Base-by-base conservation (phyloP, 2,113 vertebrate species). In the Tetrax tetrax region DNA sequence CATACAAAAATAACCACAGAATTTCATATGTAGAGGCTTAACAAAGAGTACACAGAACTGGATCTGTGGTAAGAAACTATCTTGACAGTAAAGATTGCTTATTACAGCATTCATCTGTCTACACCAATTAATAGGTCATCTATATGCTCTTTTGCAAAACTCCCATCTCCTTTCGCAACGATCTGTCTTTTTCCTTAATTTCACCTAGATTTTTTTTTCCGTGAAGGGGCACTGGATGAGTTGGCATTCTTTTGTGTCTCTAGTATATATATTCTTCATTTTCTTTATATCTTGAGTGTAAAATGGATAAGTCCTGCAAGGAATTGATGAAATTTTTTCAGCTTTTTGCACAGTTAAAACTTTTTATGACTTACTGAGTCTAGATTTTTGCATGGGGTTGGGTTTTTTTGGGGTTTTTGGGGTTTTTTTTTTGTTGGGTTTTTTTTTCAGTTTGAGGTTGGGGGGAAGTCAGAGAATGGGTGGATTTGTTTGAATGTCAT, bases 31-130 rank as follows among this genome's bases (percentile, higher is more conserved):
- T 21, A 21, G 53, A 45, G 66, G 75, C 68, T 75, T 16, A 6
- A 60, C 87, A 41, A 45, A 71, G 89, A 85, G 45, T 64, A n/a
- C 18, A 23, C 74, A 4, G 37, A 29, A 83, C 70, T 83, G 80
- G 78, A 75, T 95, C 28, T 85, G 86, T 48, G 84, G 77, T 17
- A 5, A 79, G 72, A 60, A 91, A 37, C 76, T 75, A 14, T 68
- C 74, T 66, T 66, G 90, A 74, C 76, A 68, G 29, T 9, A 2
- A 51, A 66, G 69, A 13, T 66, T 75, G 60, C 80, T 91, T 3
- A 43, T 95, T 94, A 17, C 90, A 85, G 50, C 91, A 25, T 80
- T 60, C 47, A 4, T 91, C 90, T 96, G 83, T 93, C 94, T 85
- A 13, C 93, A 82, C 71, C 45, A 22, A 85, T 83, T 79, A 35